phyloP scores from a whole-genome alignment of 2,888 invertebrate genomes.

The Eristalis arbustorum region DNA sequence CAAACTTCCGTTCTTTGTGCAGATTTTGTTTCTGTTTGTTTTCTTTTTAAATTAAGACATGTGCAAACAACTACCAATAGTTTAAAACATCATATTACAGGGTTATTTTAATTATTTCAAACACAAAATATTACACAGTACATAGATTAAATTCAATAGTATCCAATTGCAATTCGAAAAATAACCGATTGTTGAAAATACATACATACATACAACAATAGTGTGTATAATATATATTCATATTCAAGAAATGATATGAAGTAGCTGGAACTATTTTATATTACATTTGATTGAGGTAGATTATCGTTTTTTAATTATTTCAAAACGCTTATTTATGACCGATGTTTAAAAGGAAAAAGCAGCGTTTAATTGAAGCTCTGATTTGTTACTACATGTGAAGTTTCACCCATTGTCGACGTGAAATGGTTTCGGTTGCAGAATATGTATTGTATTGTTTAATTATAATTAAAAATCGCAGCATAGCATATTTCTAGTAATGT shows the following conservation, averaged over 20 bases:
- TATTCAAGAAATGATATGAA: background rate
- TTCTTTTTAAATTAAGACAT: background rate
- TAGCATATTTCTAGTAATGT: no score
- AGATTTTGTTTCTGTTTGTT: background rate
- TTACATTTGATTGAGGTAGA: background rate
- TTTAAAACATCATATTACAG: background rate
- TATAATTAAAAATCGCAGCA: no score
- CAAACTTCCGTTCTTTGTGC: slow-evolving; percentile 17
- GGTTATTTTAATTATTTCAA: slow-evolving; percentile 7
- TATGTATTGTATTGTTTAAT: no score
- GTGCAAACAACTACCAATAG: slow-evolving; percentile 37
- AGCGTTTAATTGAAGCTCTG: background rate
- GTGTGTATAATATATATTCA: background rate
- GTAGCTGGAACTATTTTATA: slow-evolving; percentile 33
- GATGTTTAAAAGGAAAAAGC: background rate
- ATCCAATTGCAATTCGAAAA: slow-evolving; percentile 31
- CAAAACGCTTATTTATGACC: background rate
- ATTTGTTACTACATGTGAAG: background rate
- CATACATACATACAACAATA: background rate
- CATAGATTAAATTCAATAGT: background rate
- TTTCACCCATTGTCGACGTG: background rate
- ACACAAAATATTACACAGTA: background rate
- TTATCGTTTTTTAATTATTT: background rate
- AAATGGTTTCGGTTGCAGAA: no score
- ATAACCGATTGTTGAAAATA: slow-evolving; percentile 31